These are phyloP conservation scores for Drosophila trapezifrons DNA, from an alignment of 1,140 invertebrate species.

Conservation along the genomic window DNA sequence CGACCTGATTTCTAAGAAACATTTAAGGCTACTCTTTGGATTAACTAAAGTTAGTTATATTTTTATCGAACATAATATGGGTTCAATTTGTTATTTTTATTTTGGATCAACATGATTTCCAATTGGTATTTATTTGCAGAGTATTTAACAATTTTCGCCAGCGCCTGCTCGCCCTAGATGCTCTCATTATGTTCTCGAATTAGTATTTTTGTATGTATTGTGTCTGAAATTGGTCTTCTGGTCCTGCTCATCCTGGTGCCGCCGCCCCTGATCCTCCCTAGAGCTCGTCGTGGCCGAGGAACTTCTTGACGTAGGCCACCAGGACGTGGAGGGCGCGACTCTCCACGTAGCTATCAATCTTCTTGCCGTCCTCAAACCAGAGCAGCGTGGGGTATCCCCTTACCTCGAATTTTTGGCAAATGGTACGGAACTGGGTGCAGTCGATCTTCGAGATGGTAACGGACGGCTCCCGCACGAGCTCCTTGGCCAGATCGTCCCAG, in stretches of 20 bases:
- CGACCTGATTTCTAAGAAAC: background rate
- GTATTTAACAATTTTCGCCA: background rate
- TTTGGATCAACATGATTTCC: too few species aligned
- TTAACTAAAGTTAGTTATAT: too few species aligned
- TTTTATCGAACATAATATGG: background rate
- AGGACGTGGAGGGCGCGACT: constrained; percentile 87
- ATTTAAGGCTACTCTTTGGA: background rate
- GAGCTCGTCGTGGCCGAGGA: constrained; percentile 69
- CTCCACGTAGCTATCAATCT: constrained; percentile 91
- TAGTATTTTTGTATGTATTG: too few species aligned
- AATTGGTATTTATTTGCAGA: background rate
- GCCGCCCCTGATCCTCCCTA: constrained; percentile 22
- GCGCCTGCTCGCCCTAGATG: background rate
- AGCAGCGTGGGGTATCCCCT: constrained; percentile 91
- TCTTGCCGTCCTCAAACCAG: constrained; percentile 92
- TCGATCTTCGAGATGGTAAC: constrained; percentile 91
- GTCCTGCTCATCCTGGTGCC: background rate
- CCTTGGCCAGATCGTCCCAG: constrained; percentile 89
- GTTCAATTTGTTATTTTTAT: too few species aligned
- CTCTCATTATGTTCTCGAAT: too few species aligned
- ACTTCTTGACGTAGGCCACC: constrained; percentile 65
- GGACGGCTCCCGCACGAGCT: constrained; percentile 85
- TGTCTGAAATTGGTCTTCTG: background rate
- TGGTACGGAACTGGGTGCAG: constrained; percentile 87
- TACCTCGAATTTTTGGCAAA: constrained; percentile 89